A percentile compares a stretch with the other conserved stretches of the same genome.
These are phyloP conservation scores for Gallinago nigripennis DNA, from an alignment of 2,797 vertebrate species.

Conservation along the genomic window DNA sequence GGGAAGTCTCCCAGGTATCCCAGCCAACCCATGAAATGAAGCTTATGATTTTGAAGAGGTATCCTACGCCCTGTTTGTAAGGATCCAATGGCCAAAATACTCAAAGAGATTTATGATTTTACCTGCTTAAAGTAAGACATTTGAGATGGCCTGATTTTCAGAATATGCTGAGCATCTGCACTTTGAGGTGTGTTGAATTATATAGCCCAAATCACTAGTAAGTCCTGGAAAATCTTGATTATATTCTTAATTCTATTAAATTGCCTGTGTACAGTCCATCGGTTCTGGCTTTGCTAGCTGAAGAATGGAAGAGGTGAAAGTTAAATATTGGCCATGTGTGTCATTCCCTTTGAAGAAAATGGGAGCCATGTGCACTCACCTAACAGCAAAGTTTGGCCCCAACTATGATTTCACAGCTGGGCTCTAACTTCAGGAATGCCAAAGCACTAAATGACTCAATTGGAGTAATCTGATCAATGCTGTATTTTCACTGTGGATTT, in stretches of 20 bases:
- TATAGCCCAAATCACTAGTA: slow-evolving; percentile 29
- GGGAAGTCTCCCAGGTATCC: background rate
- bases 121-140: slow-evolving; percentile 16
- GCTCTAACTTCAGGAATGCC: slow-evolving; percentile 53
- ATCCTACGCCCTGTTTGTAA: background rate
- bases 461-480: slow-evolving; percentile 53
- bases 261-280: slow-evolving; percentile 15
- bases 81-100: background rate
- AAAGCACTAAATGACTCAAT: slow-evolving; percentile 63
- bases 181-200: slow-evolving; percentile 37
- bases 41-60: background rate
- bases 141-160: slow-evolving; percentile 1
- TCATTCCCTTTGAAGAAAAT: slow-evolving; percentile 71
- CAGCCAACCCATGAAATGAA: background rate
- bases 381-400: slow-evolving; percentile 51
- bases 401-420: slow-evolving; percentile 67
- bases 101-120: slow-evolving; percentile 30
- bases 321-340: slow-evolving; percentile 68
- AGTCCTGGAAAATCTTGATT: slow-evolving; percentile 50
- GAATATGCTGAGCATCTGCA: background rate
- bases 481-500: slow-evolving; percentile 51
- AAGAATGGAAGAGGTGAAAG: slow-evolving; percentile 66
- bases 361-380: slow-evolving; percentile 68
- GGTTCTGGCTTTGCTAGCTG: slow-evolving; percentile 50
- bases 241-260: slow-evolving; percentile 56